Percentiles rank a stretch among this genome's conserved stretches.
Evolutionary conservation across 1,140 invertebrate species (phyloP).

Genomic region (Bombus waltoni): DNA sequence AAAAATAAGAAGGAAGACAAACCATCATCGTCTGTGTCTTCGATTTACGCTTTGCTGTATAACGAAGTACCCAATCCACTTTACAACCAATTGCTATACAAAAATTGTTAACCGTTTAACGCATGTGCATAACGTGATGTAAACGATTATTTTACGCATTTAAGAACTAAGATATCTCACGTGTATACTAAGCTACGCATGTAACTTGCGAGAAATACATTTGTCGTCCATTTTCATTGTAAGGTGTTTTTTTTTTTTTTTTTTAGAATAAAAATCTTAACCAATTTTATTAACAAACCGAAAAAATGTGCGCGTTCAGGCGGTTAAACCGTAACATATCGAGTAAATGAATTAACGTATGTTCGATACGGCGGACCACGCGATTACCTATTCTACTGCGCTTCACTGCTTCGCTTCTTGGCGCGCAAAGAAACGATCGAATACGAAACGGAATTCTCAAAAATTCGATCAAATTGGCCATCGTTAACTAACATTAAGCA

Average conservation of each 20-base stretch:
- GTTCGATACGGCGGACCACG: not conserved
- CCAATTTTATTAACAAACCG: not conserved
- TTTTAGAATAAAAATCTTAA: not conserved
- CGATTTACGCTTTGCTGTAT: too few relatives aligned
- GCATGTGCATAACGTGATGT: too few relatives aligned
- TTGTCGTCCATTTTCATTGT: not conserved
- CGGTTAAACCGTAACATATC: not conserved
- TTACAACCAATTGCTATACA: too few relatives aligned
- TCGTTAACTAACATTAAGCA: too few relatives aligned
- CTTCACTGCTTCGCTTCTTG: not conserved
- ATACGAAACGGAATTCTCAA: not conserved
- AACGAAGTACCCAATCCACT: too few relatives aligned
- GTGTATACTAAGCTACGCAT: not conserved
- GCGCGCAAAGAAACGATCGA: not conserved
- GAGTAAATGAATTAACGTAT: not conserved
- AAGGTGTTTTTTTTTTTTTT: too few relatives aligned
- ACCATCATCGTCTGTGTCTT: too few relatives aligned
- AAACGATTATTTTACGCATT: too few relatives aligned
- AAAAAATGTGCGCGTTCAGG: not conserved
- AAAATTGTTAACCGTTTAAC: too few relatives aligned
- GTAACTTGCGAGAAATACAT: too few relatives aligned
- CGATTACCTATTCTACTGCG: not conserved
- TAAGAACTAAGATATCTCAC: too few relatives aligned
- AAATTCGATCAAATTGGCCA: not conserved
- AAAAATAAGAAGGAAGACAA: too few relatives aligned